These are phyloP conservation scores for Labia minor DNA, from an alignment of 2,888 invertebrate genomes.

Conservation along the genomic window DNA sequence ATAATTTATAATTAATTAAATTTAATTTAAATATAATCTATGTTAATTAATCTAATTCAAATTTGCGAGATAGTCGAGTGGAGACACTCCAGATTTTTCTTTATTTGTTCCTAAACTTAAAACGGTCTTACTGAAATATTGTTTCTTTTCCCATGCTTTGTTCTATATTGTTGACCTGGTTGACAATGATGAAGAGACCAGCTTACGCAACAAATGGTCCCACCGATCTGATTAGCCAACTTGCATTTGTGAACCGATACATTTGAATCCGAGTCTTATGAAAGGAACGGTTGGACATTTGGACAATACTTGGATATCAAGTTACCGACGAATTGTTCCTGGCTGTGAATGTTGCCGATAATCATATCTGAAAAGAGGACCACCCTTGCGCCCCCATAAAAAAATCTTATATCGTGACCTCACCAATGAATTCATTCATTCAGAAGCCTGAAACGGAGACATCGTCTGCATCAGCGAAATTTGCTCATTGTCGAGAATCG, in stretches of 20 bases:
- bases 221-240: slow-evolving; percentile 1
- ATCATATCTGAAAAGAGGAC: background rate
- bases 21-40: too few relatives aligned
- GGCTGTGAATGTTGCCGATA: background rate
- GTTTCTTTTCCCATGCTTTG: background rate
- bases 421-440: too few relatives aligned
- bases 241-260: slow-evolving; percentile 1
- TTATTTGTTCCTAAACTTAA: too few relatives aligned
- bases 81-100: too few relatives aligned
- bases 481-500: too few relatives aligned
- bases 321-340: background rate
- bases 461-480: too few relatives aligned
- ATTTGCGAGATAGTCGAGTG: too few relatives aligned
- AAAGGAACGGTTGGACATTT: background rate
- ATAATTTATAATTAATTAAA: too few relatives aligned
- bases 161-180: background rate
- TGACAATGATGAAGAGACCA: background rate
- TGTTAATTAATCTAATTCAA: too few relatives aligned
- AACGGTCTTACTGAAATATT: background rate
- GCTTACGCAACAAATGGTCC: background rate
- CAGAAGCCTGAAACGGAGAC: too few relatives aligned
- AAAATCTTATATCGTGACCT: too few relatives aligned
- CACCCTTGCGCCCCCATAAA: background rate
- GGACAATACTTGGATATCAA: background rate
- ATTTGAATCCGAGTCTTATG: background rate